These are phyloP conservation scores for Rotaria socialis DNA, from an alignment of 2,888 invertebrate species.

Conservation along the genomic window DNA sequence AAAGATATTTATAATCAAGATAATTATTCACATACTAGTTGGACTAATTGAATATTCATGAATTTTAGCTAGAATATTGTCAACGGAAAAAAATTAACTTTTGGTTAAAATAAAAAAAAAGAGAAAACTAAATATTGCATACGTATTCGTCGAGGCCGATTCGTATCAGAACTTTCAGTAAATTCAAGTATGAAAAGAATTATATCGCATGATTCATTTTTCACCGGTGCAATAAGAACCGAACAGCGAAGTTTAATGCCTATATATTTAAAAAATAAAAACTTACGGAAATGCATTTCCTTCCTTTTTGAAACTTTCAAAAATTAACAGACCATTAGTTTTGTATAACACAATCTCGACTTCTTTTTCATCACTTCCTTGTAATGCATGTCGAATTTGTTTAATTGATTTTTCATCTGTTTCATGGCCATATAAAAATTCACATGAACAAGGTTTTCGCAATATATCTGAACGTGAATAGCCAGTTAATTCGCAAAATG, in stretches of 20 bases:
- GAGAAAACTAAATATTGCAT: background rate
- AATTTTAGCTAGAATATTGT: background rate
- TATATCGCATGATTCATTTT: conserved; percentile 75
- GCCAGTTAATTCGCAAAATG: conserved; percentile 73
- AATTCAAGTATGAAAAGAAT: conserved; percentile 77
- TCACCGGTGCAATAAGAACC: conserved; percentile 74
- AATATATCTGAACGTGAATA: conserved; percentile 76
- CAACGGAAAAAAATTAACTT: background rate
- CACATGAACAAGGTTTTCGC: conserved; percentile 73
- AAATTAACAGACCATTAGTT: conserved; percentile 68
- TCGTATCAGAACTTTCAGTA: conserved; percentile 59
- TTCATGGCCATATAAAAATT: conserved; percentile 74
- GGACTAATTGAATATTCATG: conserved; percentile 1
- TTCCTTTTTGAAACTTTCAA: conserved; percentile 48
- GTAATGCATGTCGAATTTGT: conserved; percentile 70
- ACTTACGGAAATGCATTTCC: background rate
- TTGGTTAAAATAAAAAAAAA: background rate
- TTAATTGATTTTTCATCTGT: conserved; percentile 71
- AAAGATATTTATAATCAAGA: background rate
- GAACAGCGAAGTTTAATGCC: conserved; percentile 76
- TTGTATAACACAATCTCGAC: conserved; percentile 75
- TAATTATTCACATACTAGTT: background rate
- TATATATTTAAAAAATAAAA: conserved; percentile 55
- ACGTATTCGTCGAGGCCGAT: background rate
- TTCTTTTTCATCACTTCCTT: conserved; percentile 71